Base-by-base conservation (phyloP, 2,113 vertebrate genomes). In the Ophiodon elongatus region DNA sequence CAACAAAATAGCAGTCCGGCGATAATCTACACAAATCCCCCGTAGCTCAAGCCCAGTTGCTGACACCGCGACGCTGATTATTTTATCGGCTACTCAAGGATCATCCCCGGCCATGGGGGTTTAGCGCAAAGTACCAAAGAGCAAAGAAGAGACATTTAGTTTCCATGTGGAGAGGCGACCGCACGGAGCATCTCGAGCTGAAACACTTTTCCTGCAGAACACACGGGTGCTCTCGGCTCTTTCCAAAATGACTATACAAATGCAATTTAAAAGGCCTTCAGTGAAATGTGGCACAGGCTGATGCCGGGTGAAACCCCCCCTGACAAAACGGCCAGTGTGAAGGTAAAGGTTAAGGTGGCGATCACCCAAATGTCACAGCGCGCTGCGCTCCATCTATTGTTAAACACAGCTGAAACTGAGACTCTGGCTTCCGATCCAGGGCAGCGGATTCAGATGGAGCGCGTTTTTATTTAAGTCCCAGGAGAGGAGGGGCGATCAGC, bases 11-110 rank as follows among this genome's bases (percentile, higher is more conserved):
- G 94, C 93, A 94, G 94, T 87, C 88, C 80, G 73, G 65, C 47
- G 86, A 89, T 96, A 95, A 96, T 95, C 95, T 94, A 73, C 80
- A 67, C 86, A 93, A 95, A 95, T 95, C 94, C 94, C 85, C 21
- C 76, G 85, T 56, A 47, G 88, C 89, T 89, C 84, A 86, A 91
- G 85, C 86, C 83, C 82, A n/a, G n/a, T 45, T 60, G 72, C 56
- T 87, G 93, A 92, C 93, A 91, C 91, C 79, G 69, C 80, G 69
- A 73, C 72, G 87, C 87, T 88, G 86, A 90, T 94, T 90, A 92
- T 86, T 90, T 78, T 63, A 93, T 87, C 90, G 74, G 89, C 89
- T 65, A 87, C 86, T 83, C 85, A 43, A 82, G 88, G 91, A 93
- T 94, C 91, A 94, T 93, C 92, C 89, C 74, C 45, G 17, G 75